These are phyloP conservation scores for Trichogramma pretiosum DNA, from an alignment of 1,140 invertebrate genomes.

Conservation along the genomic window DNA sequence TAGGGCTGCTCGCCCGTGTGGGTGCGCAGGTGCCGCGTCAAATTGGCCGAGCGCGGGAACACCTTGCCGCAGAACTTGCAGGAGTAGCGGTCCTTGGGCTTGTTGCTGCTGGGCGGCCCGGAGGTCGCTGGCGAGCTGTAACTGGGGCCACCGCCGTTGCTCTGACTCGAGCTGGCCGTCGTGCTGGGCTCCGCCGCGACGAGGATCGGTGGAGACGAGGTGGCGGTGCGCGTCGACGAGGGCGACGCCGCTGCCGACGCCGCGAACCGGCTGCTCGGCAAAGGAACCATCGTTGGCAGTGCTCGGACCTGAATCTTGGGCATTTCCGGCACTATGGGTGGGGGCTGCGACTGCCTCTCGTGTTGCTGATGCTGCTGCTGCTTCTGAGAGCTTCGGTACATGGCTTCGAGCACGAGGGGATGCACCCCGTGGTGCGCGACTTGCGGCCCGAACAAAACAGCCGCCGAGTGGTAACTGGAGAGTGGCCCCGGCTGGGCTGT, in stretches of 20 bases:
- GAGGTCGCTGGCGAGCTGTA: constrained; percentile 30
- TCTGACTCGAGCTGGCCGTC: constrained; percentile 12
- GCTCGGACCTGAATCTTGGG: constrained; percentile 46
- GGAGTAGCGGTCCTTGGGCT: constrained; percentile 84
- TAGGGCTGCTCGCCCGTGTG: constrained; percentile 98
- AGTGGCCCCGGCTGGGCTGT: neutral
- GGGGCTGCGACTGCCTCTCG: constrained; percentile 5
- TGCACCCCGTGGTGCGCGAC: constrained; percentile 54
- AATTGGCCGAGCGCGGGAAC: constrained; percentile 96
- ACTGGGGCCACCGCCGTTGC: constrained; percentile 41
- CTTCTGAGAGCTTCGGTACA: constrained; percentile 53
- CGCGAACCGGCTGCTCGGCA: constrained; percentile 41
- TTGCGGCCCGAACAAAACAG: constrained; percentile 54
- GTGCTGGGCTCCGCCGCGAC: neutral
- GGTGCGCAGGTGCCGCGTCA: constrained; percentile 91
- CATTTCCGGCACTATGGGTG: constrained; percentile 33
- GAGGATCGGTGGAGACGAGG: constrained; percentile 20
- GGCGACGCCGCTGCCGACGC: constrained; percentile 28
- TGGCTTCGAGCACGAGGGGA: constrained; percentile 60
- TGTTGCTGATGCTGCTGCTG: constrained; percentile 14
- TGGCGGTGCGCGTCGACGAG: constrained; percentile 18
- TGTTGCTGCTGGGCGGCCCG: constrained; percentile 44
- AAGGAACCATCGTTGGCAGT: constrained; percentile 40
- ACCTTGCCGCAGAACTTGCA: constrained; percentile 98
- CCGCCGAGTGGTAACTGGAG: constrained; percentile 41